These are phyloP conservation scores for Pristionchus entomophagus DNA, from an alignment of 2,888 invertebrate genomes.

Conservation along the genomic window DNA sequence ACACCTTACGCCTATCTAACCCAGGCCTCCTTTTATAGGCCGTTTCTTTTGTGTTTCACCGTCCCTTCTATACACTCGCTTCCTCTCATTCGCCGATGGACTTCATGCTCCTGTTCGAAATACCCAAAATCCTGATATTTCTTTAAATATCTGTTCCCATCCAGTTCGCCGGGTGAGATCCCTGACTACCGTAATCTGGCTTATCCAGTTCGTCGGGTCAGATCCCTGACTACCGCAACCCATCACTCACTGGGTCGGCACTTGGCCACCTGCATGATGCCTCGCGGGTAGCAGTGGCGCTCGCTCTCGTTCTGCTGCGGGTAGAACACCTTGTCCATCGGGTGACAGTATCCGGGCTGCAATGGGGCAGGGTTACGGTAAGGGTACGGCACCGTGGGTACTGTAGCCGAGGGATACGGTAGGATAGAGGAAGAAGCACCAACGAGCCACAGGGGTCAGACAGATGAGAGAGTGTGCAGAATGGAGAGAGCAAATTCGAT, in stretches of 20 bases:
- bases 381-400: background rate
- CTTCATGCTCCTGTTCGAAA: too few species aligned
- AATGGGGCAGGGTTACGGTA: background rate
- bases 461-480: too few species aligned
- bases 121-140: too few species aligned
- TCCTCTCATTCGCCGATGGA: too few species aligned
- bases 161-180: background rate
- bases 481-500: too few species aligned
- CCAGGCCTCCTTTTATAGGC: too few species aligned
- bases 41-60: too few species aligned
- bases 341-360: slow-evolving; percentile 57
- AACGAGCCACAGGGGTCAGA: background rate
- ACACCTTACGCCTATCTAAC: too few species aligned
- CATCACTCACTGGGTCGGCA: slow-evolving; percentile 51
- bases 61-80: too few species aligned
- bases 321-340: slow-evolving; percentile 58
- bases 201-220: background rate
- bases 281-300: slow-evolving; percentile 59
- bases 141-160: too few species aligned
- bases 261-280: slow-evolving; percentile 61
- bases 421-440: background rate
- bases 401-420: background rate
- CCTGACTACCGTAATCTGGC: background rate
- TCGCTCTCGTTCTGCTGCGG: slow-evolving; percentile 25
- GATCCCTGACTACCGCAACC: background rate